A percentile compares a stretch with the other conserved stretches of the same genome.
Conservation (phyloP, 2,888 invertebrate genomes). For the Zygogramma bicolorata region DNA sequence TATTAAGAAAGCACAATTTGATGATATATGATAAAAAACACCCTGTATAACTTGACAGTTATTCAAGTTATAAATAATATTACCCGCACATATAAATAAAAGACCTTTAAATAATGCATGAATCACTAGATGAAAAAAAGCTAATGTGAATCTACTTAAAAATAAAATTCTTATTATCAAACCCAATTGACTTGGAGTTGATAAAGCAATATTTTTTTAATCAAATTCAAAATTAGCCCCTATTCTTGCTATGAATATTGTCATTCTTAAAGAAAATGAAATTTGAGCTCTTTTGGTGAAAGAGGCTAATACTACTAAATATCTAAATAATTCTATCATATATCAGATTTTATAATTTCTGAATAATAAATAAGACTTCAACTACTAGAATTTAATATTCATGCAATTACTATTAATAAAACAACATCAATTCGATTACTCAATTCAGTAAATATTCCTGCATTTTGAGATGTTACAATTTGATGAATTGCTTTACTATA, state of each 20-base stretch:
- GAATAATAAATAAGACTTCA: conserved; percentile 37
- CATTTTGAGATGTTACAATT: conserved; percentile 76
- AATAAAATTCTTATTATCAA: conserved; percentile 74
- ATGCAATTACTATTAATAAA: conserved; percentile 68
- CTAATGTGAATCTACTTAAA: conserved; percentile 68
- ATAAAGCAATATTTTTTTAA: conserved; percentile 82
- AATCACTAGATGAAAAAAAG: conserved; percentile 79
- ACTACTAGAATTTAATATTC: conserved; percentile 34
- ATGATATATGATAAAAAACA: conserved; percentile 68
- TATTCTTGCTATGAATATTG: conserved; percentile 55
- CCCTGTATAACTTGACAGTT: conserved; percentile 74
- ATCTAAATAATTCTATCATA: conserved; percentile 26
- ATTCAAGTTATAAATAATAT: conserved; percentile 75
- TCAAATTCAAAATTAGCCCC: conserved; percentile 77
- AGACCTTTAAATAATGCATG: conserved; percentile 84
- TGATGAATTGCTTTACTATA: conserved; percentile 82
- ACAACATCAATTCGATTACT: conserved; percentile 81
- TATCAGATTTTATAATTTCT: conserved; percentile 26
- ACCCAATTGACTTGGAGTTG: conserved; percentile 79
- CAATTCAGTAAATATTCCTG: conserved; percentile 79
- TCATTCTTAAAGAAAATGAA: conserved; percentile 75
- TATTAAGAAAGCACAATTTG: conserved; percentile 67
- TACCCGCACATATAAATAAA: conserved; percentile 79
- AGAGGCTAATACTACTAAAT: conserved; percentile 64
- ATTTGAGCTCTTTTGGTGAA: conserved; percentile 86